Evolutionary conservation across 1,140 invertebrate genomes (phyloP), one percentile per base, ranked within the genome.

Genomic region (Drosophila repletoides): DNA sequence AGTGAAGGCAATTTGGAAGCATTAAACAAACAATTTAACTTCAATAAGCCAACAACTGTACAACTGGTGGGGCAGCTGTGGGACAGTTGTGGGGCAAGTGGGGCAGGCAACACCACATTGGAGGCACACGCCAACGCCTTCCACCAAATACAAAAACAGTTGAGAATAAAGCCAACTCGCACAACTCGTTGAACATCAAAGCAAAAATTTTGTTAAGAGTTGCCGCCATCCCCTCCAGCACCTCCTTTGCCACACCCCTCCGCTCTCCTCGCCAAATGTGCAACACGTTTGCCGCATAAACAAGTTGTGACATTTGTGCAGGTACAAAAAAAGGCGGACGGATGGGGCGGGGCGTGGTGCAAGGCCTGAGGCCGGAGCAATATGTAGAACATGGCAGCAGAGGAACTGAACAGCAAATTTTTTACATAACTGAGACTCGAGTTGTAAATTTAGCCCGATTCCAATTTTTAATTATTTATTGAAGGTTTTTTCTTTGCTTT

Each of bases 141-240:
- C 28, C 38, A 0, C 55, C 24, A 71, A 45, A 36, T n/a, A n/a
- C n/a, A n/a, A 31, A 53, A 53, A 53, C 60, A 75, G 65, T 51
- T 56, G 29, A 61, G 19, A 26, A 33, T 33, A 45, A 56, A 48
- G 17, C 52, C 59, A 60, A 14, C 70, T 14, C 36, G 7, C 34
- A 26, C 79, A 66, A 79, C 69, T 74, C 77, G 79, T 64, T 83
- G 59, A 71, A 79, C 80, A 79, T 83, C 79, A 83, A 83, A 83
- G 79, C 43, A 28, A 49, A 43, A 33, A 56, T 74, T 22, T 48
- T 58, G 45, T 38, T 19, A 48, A 41, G 19, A 9, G 24, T 22
- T 6, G 52, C 24, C 46, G 70, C 55, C 28, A 67, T 68, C 74
- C 45, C 56, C 45, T 51, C 59, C 73, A 79, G n/a, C n/a, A n/a